These are phyloP conservation scores for Echinarachnius parma DNA, from an alignment of 53 echinoderm and acorn worm genomes.

Conservation along the genomic window DNA sequence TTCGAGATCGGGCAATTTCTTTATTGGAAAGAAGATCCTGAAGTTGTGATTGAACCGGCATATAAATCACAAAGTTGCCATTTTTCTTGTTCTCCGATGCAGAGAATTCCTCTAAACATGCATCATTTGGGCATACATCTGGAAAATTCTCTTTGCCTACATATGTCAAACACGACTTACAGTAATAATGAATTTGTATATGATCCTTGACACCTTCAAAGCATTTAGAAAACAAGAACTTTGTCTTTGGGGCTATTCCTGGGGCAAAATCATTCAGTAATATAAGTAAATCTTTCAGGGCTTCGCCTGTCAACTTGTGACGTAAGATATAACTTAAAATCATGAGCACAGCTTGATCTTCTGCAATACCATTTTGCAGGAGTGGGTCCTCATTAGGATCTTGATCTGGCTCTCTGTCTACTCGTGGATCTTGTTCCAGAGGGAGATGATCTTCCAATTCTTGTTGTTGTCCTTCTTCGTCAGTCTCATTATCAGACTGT, in stretches of 20 bases:
- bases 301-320: constrained; percentile 25
- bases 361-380: no score
- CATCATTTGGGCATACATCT: constrained; percentile 5
- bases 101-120: constrained; percentile 11
- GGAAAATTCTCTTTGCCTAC: constrained; percentile 4
- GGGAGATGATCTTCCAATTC: no score
- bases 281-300: constrained; percentile 19
- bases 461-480: no score
- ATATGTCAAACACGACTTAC: constrained; percentile 17
- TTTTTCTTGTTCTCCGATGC: constrained; percentile 15
- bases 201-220: constrained; percentile 1
- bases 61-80: constrained; percentile 18
- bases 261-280: constrained; percentile 7
- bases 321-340: constrained; percentile 22
- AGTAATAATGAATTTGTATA: constrained; percentile 27
- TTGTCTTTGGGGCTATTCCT: constrained; percentile 12
- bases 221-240: constrained; percentile 17
- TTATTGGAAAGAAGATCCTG: background rate
- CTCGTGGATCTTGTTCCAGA: no score
- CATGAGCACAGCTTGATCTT: no score
- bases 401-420: no score
- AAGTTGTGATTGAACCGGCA: constrained; percentile 6
- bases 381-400: no score
- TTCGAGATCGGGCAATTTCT: constrained; percentile 5
- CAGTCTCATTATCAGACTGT: no score